phyloP scores from a whole-genome alignment of 2,797 vertebrate species.

The Acrossocheilus wenchowensis region DNA sequence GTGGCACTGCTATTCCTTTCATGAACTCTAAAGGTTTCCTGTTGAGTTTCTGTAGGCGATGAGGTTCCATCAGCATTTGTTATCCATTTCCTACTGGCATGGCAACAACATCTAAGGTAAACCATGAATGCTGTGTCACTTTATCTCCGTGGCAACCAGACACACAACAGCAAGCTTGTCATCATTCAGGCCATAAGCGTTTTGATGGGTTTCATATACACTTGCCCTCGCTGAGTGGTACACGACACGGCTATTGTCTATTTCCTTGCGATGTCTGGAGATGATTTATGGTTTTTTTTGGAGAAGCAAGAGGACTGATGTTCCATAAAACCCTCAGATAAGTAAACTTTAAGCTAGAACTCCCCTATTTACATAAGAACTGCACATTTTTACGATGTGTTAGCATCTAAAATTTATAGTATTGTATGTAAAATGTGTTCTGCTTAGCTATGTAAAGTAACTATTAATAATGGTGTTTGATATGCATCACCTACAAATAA shows the following conservation, averaged over 20 bases:
- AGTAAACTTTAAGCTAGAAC: not conserved
- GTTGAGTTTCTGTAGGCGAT: not conserved
- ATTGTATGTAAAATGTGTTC: not conserved
- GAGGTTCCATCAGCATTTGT: conserved; percentile 10
- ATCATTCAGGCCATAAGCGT: conserved; percentile 23
- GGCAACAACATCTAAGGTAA: conserved; percentile 28
- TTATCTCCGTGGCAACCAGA: conserved; percentile 35
- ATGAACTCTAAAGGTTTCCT: not conserved
- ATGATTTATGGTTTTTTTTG: conserved; percentile 26
- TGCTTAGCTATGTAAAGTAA: not conserved
- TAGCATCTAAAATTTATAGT: no score
- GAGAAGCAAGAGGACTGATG: not conserved
- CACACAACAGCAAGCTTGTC: conserved; percentile 32
- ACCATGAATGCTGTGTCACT: conserved; percentile 4
- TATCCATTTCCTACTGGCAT: conserved; percentile 4
- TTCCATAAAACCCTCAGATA: conserved; percentile 1
- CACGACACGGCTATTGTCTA: not conserved
- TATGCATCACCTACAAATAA: not conserved
- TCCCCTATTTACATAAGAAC: not conserved
- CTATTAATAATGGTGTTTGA: not conserved
- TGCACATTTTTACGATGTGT: not conserved
- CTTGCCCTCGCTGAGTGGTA: not conserved
- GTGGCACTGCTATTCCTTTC: conserved; percentile 2
- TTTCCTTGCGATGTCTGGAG: not conserved
- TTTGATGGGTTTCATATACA: conserved; percentile 28